Base-by-base conservation (phyloP, 2,797 vertebrate genomes). In the Hipposideros larvatus region DNA sequence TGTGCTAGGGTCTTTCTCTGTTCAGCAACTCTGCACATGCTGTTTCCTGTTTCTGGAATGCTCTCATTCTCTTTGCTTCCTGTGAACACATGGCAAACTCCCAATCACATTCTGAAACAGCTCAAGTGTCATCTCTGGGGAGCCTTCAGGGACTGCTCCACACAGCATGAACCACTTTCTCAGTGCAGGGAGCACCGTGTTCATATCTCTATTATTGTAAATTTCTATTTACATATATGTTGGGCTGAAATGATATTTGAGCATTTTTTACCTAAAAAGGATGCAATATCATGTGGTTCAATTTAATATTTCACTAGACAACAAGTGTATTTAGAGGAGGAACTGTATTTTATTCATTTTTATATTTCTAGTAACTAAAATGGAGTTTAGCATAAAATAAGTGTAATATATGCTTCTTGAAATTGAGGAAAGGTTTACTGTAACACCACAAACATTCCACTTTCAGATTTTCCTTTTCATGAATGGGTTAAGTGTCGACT, bases 361-460 rank as follows among this genome's bases (percentile, higher is more conserved):
- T 65, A 5, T 82, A 85, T 92, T 89, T 95, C 31, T n/a, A 94
- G 31, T 85, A 59, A 63, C 59, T 46, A 87, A 94, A 83, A 87
- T 28, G 7, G 26, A 75, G 26, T 89, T 74, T 68, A 53, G 34
- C 31, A 78, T 55, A 57, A 83, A 85, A 43, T 79, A 61, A 70
- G 22, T 24, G 70, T 90, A 90, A 59, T 41, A 78, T 7, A 37
- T 63, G 31, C 24, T 86, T 92, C 59, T 79, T 19, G 19, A 90
- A 93, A 93, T 84, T 74, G 80, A 88, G 78, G 55, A 91, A 96
- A 82, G 57, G 59, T 11, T 93, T 86, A 59, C 1, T 87, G 7
- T 90, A 77, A 71, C 6, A 71, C 41, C 26, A 57, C 10, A 55
- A 74, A 37, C 34, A 87, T 61, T 66, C 21, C n/a, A 46, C 16